These are phyloP conservation scores for Betta splendens DNA, from an alignment of 2,797 vertebrate species.

Conservation along the genomic window DNA sequence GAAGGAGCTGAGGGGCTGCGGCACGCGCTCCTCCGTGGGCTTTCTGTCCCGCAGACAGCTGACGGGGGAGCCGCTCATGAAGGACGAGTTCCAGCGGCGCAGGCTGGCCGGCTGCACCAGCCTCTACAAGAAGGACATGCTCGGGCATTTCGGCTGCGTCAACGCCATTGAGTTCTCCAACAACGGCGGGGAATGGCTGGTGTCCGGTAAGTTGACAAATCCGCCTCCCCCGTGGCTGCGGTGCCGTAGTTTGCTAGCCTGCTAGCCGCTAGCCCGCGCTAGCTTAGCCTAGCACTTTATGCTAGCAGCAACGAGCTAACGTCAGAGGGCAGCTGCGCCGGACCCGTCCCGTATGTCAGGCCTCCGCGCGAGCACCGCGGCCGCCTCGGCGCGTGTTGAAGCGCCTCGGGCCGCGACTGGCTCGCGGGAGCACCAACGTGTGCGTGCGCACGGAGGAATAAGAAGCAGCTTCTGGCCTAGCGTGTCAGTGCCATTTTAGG, in stretches of 20 bases:
- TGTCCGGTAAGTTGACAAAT: conserved; percentile 89
- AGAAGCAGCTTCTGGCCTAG: conserved; percentile 58
- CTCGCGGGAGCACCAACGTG: conserved; percentile 9
- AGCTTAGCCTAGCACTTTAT: conserved; percentile 52
- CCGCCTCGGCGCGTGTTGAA: background rate
- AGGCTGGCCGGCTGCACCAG: conserved; percentile 92
- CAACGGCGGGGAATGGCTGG: conserved; percentile 96
- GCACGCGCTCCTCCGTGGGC: conserved; percentile 93
- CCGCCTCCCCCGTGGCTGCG: background rate
- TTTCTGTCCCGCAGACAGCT: conserved; percentile 94
- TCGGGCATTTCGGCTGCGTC: conserved; percentile 98
- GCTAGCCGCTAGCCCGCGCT: conserved; percentile 56
- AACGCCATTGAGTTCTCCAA: conserved; percentile 99
- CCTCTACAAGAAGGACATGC: conserved; percentile 96
- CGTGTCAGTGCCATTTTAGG: conserved; percentile 31
- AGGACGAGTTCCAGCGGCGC: conserved; percentile 94
- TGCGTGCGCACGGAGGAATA: conserved; percentile 40
- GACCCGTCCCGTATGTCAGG: conserved; percentile 35
- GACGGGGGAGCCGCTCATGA: conserved; percentile 90
- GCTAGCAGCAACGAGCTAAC: conserved; percentile 50
- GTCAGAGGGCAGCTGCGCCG: conserved; percentile 19
- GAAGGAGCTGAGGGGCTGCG: conserved; percentile 89
- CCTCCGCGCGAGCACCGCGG: background rate
- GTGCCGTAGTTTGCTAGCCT: conserved; percentile 48
- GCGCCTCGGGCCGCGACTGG: conserved; percentile 14